Evolutionary conservation across 2,113 vertebrate genomes (phyloP), one percentile per base, ranked within the genome.

Genomic region (Spea multiplicata): DNA sequence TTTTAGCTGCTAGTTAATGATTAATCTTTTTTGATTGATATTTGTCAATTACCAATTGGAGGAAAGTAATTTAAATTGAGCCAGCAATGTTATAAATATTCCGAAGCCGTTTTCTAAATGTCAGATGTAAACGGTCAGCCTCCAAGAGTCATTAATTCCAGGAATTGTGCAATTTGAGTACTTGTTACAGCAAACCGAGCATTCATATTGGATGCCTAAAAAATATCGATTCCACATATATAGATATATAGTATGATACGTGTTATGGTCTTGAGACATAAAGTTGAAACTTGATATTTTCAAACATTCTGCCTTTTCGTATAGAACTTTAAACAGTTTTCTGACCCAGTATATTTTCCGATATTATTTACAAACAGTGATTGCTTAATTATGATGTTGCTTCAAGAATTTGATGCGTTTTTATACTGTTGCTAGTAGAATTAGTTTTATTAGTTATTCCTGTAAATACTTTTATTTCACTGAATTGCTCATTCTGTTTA

Each of bases 111-210:
- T 30, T 30, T 30, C 30, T 30, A 30, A 30, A 30, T 30, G 30
- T 30, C 30, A 30, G 30, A 30, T 30, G 30, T 30, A 30, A 30
- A 30, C 30, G 30, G 30, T 30, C 10, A 53, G 74, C 67, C 64
- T 50, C 53, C 13, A 9, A 17, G 74, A 74, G 16, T 72, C 70
- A 72, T 72, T 57, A 44, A 72, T 72, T 44, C 70, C 70, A 44
- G 70, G 55, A 61, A 69, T 6, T 45, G 48, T 52, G 50, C 62
- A 16, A 74, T 47, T 47, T 74, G 13, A 61, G 44, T 5, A 62
- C 44, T 5, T 74, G 17, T 74, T 74, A 30, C 9, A 74, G 44
- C 62, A 59, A 61, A 48, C 72, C 46, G 8, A 74, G 3, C 59
- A 8, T 55, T 49, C 13, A 61, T 50, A 70, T 70, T 13, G 2